phyloP scores from a whole-genome alignment of 2,888 invertebrate species.

The Myathropa florea region DNA sequence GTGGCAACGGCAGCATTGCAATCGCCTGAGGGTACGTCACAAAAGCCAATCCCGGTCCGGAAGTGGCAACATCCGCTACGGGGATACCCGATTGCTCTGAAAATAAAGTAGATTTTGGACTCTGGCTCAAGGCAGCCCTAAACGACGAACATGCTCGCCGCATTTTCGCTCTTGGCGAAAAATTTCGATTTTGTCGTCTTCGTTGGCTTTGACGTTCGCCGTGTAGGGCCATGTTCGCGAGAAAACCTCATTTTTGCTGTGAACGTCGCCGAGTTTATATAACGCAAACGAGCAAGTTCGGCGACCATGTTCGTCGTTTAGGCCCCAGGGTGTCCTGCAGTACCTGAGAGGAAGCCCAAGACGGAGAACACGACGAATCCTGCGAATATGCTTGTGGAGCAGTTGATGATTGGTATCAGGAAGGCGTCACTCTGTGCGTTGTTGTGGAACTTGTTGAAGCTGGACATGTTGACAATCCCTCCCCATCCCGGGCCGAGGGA shows the following conservation, averaged over 20 bases:
- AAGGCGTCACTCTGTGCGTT: constrained; percentile 85
- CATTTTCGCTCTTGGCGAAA: too few species aligned
- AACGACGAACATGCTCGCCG: too few species aligned
- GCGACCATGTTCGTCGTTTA: too few species aligned
- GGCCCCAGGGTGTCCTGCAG: neutral
- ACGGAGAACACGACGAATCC: constrained; percentile 91
- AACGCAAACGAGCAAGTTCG: too few species aligned
- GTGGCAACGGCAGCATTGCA: constrained; percentile 87
- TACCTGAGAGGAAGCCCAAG: constrained; percentile 86
- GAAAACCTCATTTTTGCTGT: too few species aligned
- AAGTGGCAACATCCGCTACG: constrained; percentile 88
- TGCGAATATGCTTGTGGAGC: constrained; percentile 89
- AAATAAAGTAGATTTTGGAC: neutral
- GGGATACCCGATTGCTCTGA: constrained; percentile 86
- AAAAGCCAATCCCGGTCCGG: constrained; percentile 89
- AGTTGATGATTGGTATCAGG: constrained; percentile 87
- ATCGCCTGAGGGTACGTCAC: constrained; percentile 91
- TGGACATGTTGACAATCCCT: constrained; percentile 91
- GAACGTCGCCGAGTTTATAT: too few species aligned
- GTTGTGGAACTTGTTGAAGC: constrained; percentile 89
- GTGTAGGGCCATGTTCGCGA: too few species aligned
- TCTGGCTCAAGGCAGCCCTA: too few species aligned
- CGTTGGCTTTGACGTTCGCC: too few species aligned
- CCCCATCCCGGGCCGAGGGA: constrained; percentile 95
- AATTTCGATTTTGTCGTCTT: too few species aligned